phyloP scores from a whole-genome alignment of 1,140 invertebrate genomes.

The Pomacea maculata region DNA sequence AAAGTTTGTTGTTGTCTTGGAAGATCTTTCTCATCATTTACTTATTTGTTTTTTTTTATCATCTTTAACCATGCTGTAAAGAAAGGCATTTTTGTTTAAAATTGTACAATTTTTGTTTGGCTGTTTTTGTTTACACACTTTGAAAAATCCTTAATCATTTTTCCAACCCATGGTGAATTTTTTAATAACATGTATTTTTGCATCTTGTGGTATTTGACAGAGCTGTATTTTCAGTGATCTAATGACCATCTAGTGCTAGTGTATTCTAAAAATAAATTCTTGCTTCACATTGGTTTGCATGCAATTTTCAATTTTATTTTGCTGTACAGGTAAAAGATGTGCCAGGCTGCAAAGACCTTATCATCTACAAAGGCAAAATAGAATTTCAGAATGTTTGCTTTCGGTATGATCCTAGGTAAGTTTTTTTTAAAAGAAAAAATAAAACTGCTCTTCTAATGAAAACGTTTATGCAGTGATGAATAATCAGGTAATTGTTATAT shows the following conservation, averaged over 20 bases:
- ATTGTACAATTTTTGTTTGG: background rate
- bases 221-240: background rate
- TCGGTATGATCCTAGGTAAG: conserved; percentile 81
- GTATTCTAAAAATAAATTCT: too few relatives aligned
- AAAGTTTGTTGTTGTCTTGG: background rate
- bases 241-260: background rate
- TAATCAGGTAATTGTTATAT: background rate
- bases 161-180: background rate
- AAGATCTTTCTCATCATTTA: too few relatives aligned
- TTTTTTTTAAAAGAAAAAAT: background rate
- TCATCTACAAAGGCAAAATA: conserved; percentile 79
- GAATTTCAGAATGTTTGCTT: conserved; percentile 92
- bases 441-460: too few relatives aligned
- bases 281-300: too few relatives aligned
- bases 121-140: background rate
- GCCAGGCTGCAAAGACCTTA: conserved; percentile 77
- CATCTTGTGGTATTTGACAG: too few relatives aligned
- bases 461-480: background rate
- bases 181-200: background rate
- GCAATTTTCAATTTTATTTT: background rate
- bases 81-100: too few relatives aligned
- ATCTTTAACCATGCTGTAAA: background rate
- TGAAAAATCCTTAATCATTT: too few relatives aligned
- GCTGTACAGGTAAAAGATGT: conserved; percentile 72
- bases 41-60: too few relatives aligned